Evolutionary conservation across 2,888 invertebrate genomes (phyloP).

Genomic region (Saturnia japonica): DNA sequence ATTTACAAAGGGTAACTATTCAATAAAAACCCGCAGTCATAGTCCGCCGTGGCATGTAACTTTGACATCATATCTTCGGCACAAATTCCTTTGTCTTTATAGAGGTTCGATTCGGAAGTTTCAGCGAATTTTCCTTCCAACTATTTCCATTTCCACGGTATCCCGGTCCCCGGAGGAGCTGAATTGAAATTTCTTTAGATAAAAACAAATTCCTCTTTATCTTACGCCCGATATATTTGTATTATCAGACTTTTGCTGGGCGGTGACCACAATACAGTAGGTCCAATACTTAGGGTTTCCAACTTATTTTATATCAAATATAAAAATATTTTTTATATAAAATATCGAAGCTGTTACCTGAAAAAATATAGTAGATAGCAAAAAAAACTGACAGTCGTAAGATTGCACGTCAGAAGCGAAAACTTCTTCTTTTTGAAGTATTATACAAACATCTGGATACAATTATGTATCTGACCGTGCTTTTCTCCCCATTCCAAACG

Average conservation of each 20-base stretch:
- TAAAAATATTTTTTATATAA: no score
- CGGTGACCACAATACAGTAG: no score
- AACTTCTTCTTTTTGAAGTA: no score
- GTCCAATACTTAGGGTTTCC: no score
- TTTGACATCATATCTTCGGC: slow-evolving; percentile 10
- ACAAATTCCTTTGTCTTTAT: slow-evolving; percentile 3
- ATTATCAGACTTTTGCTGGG: background rate
- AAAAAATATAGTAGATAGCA: no score
- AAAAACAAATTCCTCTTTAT: background rate
- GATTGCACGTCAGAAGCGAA: no score
- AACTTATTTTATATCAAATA: no score
- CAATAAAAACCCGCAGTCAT: slow-evolving; percentile 8
- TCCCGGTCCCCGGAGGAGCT: background rate
- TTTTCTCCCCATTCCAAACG: no score
- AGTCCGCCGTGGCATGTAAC: background rate
- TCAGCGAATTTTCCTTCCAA: background rate
- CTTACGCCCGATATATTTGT: background rate
- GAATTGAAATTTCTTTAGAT: background rate
- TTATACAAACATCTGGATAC: no score
- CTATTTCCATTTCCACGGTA: background rate
- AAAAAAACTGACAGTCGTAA: no score
- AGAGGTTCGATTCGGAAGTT: background rate
- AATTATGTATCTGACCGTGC: no score
- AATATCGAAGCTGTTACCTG: no score
- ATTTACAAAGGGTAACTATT: slow-evolving; percentile 17